These are phyloP conservation scores for Caenorhabditis remanei DNA, from an alignment of 1,140 invertebrate species.

Conservation along the genomic window DNA sequence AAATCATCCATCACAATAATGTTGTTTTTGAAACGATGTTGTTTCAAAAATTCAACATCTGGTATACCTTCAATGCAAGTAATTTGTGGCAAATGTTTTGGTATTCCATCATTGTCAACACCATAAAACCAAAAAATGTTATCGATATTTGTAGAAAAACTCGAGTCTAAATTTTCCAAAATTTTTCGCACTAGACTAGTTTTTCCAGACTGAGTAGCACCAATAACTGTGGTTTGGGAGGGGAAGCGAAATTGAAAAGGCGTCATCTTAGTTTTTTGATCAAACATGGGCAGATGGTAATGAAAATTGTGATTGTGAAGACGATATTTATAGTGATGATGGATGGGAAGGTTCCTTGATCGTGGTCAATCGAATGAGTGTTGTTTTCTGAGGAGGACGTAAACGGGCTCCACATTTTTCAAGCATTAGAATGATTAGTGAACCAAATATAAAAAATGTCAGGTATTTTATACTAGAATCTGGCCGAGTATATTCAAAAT, in stretches of 20 bases:
- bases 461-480: background rate
- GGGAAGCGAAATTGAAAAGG: constrained; percentile 3
- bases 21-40: background rate
- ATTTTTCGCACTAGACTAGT: constrained; percentile 2
- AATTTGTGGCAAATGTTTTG: background rate
- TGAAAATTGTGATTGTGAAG: too few relatives aligned
- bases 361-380: too few relatives aligned
- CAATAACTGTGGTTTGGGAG: background rate
- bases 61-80: background rate
- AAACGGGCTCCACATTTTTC: background rate
- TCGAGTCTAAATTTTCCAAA: background rate
- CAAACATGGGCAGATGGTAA: too few relatives aligned
- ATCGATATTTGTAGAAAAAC: background rate
- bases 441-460: too few relatives aligned
- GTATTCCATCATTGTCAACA: background rate
- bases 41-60: constrained; percentile 10
- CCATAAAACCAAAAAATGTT: constrained; percentile 27
- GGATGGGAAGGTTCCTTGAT: too few relatives aligned
- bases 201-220: constrained; percentile 4
- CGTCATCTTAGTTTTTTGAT: background rate
- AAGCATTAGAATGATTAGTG: too few relatives aligned
- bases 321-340: too few relatives aligned
- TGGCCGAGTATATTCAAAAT: background rate
- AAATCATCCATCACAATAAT: background rate
- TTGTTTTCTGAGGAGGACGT: background rate